phyloP scores from a whole-genome alignment of 1,140 invertebrate genomes.

The Ceratina calcarata region DNA sequence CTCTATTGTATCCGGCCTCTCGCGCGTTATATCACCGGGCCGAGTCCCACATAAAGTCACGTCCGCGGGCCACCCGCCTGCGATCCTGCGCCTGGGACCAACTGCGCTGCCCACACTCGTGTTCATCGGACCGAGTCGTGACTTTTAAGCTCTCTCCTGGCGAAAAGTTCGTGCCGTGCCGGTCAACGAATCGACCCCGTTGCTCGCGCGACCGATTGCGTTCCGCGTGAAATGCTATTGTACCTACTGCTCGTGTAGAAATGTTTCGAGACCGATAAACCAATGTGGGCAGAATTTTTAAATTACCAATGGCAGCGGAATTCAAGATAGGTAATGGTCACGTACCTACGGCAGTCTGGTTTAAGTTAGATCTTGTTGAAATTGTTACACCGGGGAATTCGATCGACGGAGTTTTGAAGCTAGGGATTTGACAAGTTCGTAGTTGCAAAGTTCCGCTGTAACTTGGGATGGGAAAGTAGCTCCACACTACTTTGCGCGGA shows the following conservation, averaged over 20 bases:
- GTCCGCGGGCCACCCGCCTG: constrained; percentile 61
- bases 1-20: constrained; percentile 62
- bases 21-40: constrained; percentile 63
- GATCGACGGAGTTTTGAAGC: not conserved
- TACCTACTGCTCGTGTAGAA: not conserved
- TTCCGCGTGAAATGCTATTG: constrained; percentile 17
- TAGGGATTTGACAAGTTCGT: not conserved
- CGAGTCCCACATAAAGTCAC: constrained; percentile 71
- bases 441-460: not conserved
- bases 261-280: constrained; percentile 9
- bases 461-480: not conserved
- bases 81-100: constrained; percentile 39
- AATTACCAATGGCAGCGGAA: not conserved
- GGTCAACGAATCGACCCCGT: constrained; percentile 44
- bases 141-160: constrained; percentile 47
- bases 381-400: not conserved
- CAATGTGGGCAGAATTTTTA: not conserved
- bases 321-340: not conserved
- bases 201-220: constrained; percentile 26
- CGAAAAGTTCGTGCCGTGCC: constrained; percentile 55
- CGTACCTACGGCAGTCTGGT: too few species aligned
- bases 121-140: constrained; percentile 64
- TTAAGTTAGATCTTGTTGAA: not conserved
- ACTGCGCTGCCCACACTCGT: constrained; percentile 60
- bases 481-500: too few species aligned